Base-by-base conservation (phyloP, 2,113 vertebrate genomes). In the Proterorhinus semilunaris region DNA sequence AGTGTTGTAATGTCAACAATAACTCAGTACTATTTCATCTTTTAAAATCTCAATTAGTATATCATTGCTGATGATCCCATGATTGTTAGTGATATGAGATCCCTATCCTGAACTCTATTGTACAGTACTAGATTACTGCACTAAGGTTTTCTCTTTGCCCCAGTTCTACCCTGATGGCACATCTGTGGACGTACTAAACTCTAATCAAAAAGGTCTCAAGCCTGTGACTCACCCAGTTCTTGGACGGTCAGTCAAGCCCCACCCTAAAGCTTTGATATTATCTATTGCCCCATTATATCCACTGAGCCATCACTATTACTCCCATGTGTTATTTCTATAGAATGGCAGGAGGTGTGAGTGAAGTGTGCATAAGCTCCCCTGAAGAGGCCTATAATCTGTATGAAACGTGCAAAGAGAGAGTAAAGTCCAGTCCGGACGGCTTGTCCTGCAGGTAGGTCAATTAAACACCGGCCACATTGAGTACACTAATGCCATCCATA, bases 151-250 rank as follows among this genome's bases (percentile, higher is more conserved):
- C 7, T 54, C 63, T 10, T 64, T 70, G 59, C 49, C 76, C 58
- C 68, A 96, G 95, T 92, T 97, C 82, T 83, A 87, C 13, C 62
- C 76, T 48, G 91, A 90, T 0, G 89, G 93, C 64, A 87, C 66
- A 54, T 87, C 87, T 46, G 77, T 68, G 71, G 95, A 96, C 77
- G 84, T 96, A 64, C 88, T 96, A 11, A 76, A 13, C 65, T 84
- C 90, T 0, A 58, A 71, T 0, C 43, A 79, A 53, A 71, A 82
- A 83, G 81, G 85, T 66, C 83, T 95, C 36, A 84, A 79, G 0
- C 85, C 86, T 66, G 68, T 93, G 66, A 86, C 84, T 6, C 86
- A 95, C 15, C 68, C 84, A 0, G 89, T 90, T 17, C 89, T 96
- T 63, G 95, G 94, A 80, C 82, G 86, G 95, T 96, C 72, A 84